phyloP scores from a whole-genome alignment of 2,113 vertebrate genomes.

The Zosterops borbonicus region DNA sequence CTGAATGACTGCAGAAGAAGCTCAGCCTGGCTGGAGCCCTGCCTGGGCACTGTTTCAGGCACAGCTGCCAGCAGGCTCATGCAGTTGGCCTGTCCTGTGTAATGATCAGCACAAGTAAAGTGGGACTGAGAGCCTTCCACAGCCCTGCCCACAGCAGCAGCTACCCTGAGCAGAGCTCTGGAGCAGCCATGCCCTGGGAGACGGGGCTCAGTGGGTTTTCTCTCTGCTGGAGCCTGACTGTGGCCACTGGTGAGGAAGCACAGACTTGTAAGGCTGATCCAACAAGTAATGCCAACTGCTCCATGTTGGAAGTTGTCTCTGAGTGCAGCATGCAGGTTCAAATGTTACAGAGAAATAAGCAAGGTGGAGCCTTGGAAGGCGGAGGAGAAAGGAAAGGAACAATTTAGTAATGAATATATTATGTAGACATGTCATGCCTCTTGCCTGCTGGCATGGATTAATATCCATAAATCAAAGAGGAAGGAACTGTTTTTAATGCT shows the following conservation, averaged over 20 bases:
- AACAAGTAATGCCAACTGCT: not conserved
- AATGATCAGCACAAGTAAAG: not conserved
- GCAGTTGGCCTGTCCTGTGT: not conserved
- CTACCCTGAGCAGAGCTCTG: not conserved
- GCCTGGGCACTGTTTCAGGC: slow-evolving; percentile 23
- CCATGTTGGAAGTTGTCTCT: not conserved
- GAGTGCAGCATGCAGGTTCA: not conserved
- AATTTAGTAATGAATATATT: slow-evolving; percentile 58
- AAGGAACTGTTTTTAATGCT: slow-evolving; percentile 64
- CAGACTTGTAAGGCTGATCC: not conserved
- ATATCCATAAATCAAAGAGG: slow-evolving; percentile 66
- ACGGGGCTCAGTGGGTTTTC: not conserved
- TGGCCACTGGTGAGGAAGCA: not conserved
- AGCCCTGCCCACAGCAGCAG: not conserved
- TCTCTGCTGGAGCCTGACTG: not conserved
- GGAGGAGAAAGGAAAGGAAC: not conserved
- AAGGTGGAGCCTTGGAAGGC: not conserved
- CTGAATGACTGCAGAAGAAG: not conserved
- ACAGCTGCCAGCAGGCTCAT: not conserved
- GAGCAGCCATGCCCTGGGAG: not conserved
- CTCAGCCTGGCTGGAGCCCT: not conserved
- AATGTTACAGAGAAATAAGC: not conserved
- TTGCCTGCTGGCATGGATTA: slow-evolving; percentile 52
- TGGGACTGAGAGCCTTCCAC: not conserved
- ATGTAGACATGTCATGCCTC: slow-evolving; percentile 45